Evolutionary conservation across 2,113 vertebrate species (phyloP), one percentile per base, ranked within the genome.

Genomic region (Numenius arquata): DNA sequence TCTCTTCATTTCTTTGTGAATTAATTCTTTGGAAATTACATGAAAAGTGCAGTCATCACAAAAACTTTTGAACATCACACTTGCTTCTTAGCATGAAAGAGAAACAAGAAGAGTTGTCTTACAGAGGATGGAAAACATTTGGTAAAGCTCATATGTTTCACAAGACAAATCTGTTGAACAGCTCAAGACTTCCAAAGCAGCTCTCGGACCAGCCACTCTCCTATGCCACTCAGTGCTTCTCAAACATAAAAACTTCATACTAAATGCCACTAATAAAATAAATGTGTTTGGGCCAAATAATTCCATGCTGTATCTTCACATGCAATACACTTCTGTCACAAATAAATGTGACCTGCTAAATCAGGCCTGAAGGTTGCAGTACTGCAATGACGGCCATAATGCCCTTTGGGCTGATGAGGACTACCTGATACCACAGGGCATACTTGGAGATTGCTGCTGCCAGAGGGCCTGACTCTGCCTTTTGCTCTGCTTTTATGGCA

Each of bases 301-400:
- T 68, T 45, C 65, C 14, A 4, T 0, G 9, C 43, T 70, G 59
- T 32, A 40, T 48, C 32, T 59, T 68, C 43, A 8, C n/a, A n/a
- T 84, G 79, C 61, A 74, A 38, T 15, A 55, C 29, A 4, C 30
- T 38, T 48, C 8, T 32, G 63, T 59, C 61, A 36, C 70, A 75
- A 50, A 81, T 11, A 20, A 66, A 41, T 2, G 5, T 12, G 75
- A 62, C 30, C 36, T 68, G 63, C 83, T 73, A 41, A 41, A 62
- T 58, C 83, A 81, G 67, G 34, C 56, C 80, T 10, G 23, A 8
- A 52, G 76, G 86, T 5, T 52, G 47, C 61, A 50, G 66, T 18
- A 45, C 29, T 2, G 5, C 38, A 47, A 2, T 0, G 15, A 47
- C 25, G 82, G 53, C 65, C 12, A 0, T 20, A 29, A 40, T 1